phyloP scores from a whole-genome alignment of 2,888 invertebrate genomes.

The Platycheirus albimanus region DNA sequence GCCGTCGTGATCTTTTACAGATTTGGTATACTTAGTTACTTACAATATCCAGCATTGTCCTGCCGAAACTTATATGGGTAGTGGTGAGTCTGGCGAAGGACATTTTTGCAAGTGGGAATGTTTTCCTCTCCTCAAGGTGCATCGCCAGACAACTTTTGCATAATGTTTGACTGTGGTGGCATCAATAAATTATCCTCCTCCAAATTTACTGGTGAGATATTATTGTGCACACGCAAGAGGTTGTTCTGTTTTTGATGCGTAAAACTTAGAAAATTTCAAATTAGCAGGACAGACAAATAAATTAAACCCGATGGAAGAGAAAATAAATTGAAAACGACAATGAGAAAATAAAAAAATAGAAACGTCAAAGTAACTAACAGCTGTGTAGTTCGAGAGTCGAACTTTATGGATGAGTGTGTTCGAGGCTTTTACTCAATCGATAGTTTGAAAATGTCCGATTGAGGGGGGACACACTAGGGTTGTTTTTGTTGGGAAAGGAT shows the following conservation, averaged over 20 bases:
- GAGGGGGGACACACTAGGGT: too few species aligned
- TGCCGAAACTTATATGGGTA: conserved; percentile 99
- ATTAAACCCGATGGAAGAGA: conserved; percentile 74
- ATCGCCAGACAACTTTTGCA: conserved; percentile 99
- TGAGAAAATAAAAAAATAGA: too few species aligned
- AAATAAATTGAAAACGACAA: conserved; percentile 76
- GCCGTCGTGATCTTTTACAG: conserved; percentile 92
- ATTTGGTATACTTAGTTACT: conserved; percentile 99
- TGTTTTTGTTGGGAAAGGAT: too few species aligned
- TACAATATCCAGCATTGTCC: conserved; percentile 99
- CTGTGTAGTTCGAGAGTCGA: too few species aligned
- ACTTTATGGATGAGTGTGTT: too few species aligned
- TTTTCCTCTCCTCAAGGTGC: conserved; percentile 98
- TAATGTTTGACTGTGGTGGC: conserved; percentile 98
- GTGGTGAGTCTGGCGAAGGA: conserved; percentile 99
- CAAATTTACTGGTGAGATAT: conserved; percentile 98
- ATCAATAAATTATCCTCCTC: conserved; percentile 98
- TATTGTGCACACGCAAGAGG: conserved; percentile 16
- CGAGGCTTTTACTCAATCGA: too few species aligned
- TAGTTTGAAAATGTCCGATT: too few species aligned
- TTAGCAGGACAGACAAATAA: conserved; percentile 49
- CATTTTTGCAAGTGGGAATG: conserved; percentile 97
- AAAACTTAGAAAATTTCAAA: conserved; percentile 48
- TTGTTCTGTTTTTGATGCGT: conserved; percentile 31
- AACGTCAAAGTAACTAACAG: too few species aligned